A percentile compares a stretch with the other conserved stretches of the same genome.
phyloP scores from a whole-genome alignment of 2,113 vertebrate genomes.

The Mus pahari region DNA sequence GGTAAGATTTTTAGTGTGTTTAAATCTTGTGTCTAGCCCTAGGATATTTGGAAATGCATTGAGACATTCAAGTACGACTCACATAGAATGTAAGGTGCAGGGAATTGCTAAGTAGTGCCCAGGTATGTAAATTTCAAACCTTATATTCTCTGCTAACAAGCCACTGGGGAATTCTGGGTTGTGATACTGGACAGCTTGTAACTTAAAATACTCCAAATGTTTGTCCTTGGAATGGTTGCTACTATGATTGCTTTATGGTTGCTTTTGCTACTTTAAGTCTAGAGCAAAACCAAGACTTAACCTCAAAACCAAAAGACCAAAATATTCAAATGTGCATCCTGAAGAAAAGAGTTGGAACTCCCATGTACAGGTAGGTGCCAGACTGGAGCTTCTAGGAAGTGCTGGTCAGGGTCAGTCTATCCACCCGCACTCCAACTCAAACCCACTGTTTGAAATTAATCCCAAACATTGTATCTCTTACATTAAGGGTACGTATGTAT shows the following conservation, averaged over 20 bases:
- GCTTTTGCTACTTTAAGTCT: slow-evolving; percentile 1
- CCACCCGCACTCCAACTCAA: background rate
- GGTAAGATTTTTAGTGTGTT: slow-evolving; percentile 63
- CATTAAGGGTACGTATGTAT: too few species aligned
- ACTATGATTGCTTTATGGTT: background rate
- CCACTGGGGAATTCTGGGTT: background rate
- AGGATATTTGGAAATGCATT: slow-evolving; percentile 54
- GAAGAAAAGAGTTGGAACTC: background rate
- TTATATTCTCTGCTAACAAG: slow-evolving; percentile 23
- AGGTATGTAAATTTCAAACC: background rate
- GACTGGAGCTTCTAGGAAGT: background rate
- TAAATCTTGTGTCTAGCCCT: slow-evolving; percentile 70
- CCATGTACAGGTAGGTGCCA: too few species aligned
- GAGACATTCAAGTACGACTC: slow-evolving; percentile 53
- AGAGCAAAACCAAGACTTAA: slow-evolving; percentile 52
- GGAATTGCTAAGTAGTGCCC: background rate
- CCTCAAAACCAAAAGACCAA: background rate
- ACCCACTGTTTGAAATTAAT: slow-evolving; percentile 36
- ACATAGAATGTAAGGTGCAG: slow-evolving; percentile 13
- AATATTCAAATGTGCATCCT: background rate
- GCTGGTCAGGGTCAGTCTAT: background rate
- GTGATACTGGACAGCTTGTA: background rate
- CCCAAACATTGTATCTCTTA: background rate
- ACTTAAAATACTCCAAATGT: background rate
- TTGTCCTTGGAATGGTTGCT: background rate